phyloP scores from a whole-genome alignment of 2,113 vertebrate species.

The Oryzias celebensis region DNA sequence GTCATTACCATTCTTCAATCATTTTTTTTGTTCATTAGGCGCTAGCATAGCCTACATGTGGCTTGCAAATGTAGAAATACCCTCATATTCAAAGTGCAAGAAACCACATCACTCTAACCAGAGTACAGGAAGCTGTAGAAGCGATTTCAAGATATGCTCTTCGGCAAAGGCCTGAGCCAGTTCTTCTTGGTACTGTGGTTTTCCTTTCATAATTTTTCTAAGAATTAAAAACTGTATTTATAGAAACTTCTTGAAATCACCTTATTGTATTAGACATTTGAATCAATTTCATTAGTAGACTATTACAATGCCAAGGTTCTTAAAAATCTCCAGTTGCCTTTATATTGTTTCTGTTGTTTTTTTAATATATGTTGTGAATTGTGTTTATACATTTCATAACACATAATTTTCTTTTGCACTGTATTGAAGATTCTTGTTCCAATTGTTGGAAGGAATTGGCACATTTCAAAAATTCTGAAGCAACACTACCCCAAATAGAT shows the following conservation, averaged over 20 bases:
- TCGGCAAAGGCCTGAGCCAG: constrained; percentile 45
- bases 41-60: constrained; percentile 37
- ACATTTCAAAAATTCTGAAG: constrained; percentile 7
- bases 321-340: constrained; percentile 37
- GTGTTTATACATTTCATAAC: too few species aligned
- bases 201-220: constrained; percentile 44
- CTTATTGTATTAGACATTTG: constrained; percentile 35
- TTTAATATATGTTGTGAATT: neutral
- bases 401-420: constrained; percentile 13
- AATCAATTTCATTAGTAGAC: constrained; percentile 39
- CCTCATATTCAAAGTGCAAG: constrained; percentile 51
- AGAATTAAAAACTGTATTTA: constrained; percentile 34
- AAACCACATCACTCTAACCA: constrained; percentile 65
- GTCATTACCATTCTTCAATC: constrained; percentile 32
- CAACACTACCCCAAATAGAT: constrained; percentile 1
- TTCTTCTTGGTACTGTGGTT: constrained; percentile 63
- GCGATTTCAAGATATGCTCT: constrained; percentile 39
- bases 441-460: constrained; percentile 16
- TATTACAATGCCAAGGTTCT: constrained; percentile 31
- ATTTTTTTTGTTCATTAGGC: constrained; percentile 51
- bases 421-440: constrained; percentile 22
- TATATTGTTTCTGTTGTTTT: constrained; percentile 46
- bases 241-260: constrained; percentile 2
- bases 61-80: constrained; percentile 57
- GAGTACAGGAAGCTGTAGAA: constrained; percentile 53